phyloP scores from a whole-genome alignment of 2,113 vertebrate species.

The Chloroceryle aenea region DNA sequence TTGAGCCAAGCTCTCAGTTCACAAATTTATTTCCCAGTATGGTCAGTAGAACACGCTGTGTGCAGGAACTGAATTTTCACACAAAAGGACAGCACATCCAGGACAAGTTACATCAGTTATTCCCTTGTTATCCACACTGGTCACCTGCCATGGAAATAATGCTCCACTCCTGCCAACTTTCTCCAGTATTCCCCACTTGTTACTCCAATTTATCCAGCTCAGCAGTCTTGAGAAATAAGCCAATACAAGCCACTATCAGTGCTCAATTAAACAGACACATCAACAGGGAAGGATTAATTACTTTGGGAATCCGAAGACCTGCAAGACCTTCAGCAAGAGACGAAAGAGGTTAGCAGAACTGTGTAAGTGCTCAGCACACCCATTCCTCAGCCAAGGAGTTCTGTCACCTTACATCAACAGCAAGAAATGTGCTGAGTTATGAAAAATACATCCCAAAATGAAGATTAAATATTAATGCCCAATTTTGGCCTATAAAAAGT shows the following conservation, averaged over 20 bases:
- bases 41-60: neutral
- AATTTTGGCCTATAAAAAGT: neutral
- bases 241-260: neutral
- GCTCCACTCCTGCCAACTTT: neutral
- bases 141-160: neutral
- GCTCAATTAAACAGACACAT: neutral
- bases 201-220: neutral
- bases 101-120: neutral
- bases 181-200: neutral
- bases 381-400: neutral
- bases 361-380: neutral
- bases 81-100: rapidly evolving
- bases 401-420: neutral
- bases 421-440: rapidly evolving
- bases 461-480: neutral
- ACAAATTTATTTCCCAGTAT: neutral
- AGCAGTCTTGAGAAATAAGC: neutral
- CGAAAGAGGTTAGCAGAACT: neutral
- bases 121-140: neutral
- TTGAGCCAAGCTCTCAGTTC: neutral
- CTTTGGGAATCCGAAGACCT: neutral
- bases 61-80: neutral
- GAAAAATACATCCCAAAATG: neutral
- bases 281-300: neutral
- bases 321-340: neutral